Evolutionary conservation across 2,888 invertebrate genomes (phyloP).

Genomic region (Troilus luridus): DNA sequence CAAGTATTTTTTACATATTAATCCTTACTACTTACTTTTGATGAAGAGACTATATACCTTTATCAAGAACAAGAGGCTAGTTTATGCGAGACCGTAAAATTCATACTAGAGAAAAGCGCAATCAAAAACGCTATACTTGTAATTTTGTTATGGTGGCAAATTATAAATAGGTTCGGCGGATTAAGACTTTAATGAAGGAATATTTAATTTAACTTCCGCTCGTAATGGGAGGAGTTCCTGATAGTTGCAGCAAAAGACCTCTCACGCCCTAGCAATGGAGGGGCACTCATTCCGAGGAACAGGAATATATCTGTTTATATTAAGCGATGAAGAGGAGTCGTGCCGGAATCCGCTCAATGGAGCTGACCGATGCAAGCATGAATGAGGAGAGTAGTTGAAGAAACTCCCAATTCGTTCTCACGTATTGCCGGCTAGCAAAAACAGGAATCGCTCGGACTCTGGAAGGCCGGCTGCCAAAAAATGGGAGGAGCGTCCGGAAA

Average conservation of each 20-base stretch:
- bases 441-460: background rate
- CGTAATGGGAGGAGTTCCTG: background rate
- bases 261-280: background rate
- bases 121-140: no score
- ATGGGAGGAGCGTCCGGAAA: conserved; percentile 17
- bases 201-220: no score
- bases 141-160: no score
- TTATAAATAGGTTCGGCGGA: no score
- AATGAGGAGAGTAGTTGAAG: conserved; percentile 29
- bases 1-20: no score
- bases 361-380: background rate
- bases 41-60: no score
- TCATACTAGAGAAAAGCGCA: no score
- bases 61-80: no score
- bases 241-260: background rate
- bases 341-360: conserved; percentile 34
- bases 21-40: no score
- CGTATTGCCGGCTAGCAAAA: conserved; percentile 12
- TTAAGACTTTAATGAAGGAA: no score
- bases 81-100: no score
- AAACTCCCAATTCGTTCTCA: conserved; percentile 37
- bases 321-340: background rate
- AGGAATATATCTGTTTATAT: conserved; percentile 29
- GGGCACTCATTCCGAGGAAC: background rate
- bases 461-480: background rate